Base-by-base conservation (phyloP, 2,797 vertebrate genomes). In the Thamnophis elegans region DNA sequence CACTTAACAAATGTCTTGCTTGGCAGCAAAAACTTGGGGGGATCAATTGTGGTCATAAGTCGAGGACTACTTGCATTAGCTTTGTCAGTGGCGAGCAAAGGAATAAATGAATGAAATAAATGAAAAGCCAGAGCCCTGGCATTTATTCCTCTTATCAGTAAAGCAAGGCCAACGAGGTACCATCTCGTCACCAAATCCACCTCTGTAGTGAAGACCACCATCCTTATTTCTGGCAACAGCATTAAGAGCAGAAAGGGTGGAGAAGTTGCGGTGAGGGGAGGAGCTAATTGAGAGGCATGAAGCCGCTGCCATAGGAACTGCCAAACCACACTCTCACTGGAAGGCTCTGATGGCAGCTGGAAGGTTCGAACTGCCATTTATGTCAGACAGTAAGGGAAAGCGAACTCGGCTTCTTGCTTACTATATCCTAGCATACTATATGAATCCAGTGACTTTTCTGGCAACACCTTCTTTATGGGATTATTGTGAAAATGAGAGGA, bases 161-260 rank as follows among this genome's bases (percentile, higher is more conserved):
- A 97, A 91, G 98, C 97, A 94, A 99, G 95, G 88, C 98, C 98
- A 96, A 99, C 99, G 93, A 99, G 98, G 65, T 98, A 99, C 99
- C 99, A 99, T 42, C 99, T 99, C 94, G 98, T 98, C 55, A 98
- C 96, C 94, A 99, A 98, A 93, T 99, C 99, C 0, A 98, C 92
- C 0, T 78, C n/a, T 0, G 89, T 94, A 22, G 28, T 89, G 8
- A 92, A 58, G 1, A 95, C 97, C 97, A 98, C 98, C 99, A 99
- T 99, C 96, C 98, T 99, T 92, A 96, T 97, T 98, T 97, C 98
- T 98, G 98, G 97, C 96, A 92, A 58, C 42, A 1, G 0, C 0
- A 0, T 6, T 11, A 53, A 32, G 47, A 56, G 65, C 22, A 10
- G 42, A 54, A 20, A 36, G 0, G 0, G 78, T 10, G 0, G 0